Conservation (phyloP, 1,140 invertebrate species). For the Apis florea region DNA sequence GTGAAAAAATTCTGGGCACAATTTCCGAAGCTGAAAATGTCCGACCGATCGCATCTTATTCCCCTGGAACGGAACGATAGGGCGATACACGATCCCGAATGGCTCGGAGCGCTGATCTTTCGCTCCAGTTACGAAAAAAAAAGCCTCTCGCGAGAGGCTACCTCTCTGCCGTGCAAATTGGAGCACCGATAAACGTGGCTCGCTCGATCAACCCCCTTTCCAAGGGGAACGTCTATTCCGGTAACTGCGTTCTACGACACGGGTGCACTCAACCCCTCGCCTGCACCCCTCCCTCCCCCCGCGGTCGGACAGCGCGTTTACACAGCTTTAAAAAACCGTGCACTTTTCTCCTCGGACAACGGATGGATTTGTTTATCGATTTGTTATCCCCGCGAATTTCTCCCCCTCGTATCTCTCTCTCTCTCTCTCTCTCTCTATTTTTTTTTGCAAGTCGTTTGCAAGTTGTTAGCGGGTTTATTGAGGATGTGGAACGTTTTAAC, state of each 20-base stretch:
- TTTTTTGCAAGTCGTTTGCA: not conserved
- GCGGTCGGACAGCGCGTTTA: not conserved
- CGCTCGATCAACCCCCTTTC: slow-evolving; percentile 31
- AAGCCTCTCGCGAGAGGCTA: not conserved
- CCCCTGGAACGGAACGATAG: not conserved
- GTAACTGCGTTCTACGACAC: slow-evolving; percentile 21
- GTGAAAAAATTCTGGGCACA: too few species aligned
- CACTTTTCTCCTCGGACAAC: not conserved
- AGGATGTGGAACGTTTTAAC: not conserved
- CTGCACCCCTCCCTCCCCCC: too few species aligned
- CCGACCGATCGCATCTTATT: not conserved
- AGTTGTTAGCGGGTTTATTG: not conserved
- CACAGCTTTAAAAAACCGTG: not conserved
- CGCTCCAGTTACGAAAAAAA: slow-evolving; percentile 36
- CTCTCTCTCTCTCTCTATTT: not conserved
- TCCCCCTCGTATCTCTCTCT: not conserved
- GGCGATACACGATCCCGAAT: not conserved
- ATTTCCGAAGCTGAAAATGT: not conserved
- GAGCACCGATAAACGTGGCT: slow-evolving; percentile 33
- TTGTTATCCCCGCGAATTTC: not conserved
- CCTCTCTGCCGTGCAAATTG: slow-evolving; percentile 31
- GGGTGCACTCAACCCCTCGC: slow-evolving; percentile 14
- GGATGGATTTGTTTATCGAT: not conserved
- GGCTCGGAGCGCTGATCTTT: slow-evolving; percentile 8
- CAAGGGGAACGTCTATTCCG: slow-evolving; percentile 28